Percentiles rank a stretch among this genome's conserved stretches.
Evolutionary conservation across 2,113 vertebrate species (phyloP).

Genomic region (Azemiops feae): DNA sequence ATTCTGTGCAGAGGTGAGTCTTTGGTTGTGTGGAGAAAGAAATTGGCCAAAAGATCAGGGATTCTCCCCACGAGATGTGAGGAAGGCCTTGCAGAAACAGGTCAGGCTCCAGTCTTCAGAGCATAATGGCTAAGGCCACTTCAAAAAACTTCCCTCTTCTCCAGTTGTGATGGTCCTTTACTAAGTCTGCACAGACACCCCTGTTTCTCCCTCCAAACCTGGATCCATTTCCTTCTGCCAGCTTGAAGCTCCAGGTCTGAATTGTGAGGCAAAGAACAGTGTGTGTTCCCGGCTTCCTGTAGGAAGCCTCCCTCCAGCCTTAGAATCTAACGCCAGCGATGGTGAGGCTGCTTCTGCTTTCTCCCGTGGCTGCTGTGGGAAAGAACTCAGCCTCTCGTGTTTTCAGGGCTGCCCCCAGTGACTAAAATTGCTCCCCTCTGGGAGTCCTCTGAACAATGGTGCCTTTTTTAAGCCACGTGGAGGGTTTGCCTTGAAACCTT

Average conservation of each 20-base stretch:
- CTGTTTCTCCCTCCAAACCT: background rate
- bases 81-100: too few relatives aligned
- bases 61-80: background rate
- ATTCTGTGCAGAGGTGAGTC: conserved; percentile 67
- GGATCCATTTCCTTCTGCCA: background rate
- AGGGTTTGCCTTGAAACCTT: background rate
- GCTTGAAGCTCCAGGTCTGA: background rate
- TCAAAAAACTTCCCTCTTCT: too few relatives aligned
- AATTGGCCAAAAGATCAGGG: background rate
- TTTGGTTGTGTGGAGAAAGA: too few relatives aligned
- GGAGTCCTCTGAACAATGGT: background rate
- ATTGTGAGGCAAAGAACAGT: background rate
- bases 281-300: too few relatives aligned
- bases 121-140: background rate
- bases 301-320: background rate
- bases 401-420: background rate
- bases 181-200: background rate
- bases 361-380: background rate
- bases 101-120: background rate
- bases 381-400: background rate
- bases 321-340: background rate
- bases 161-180: background rate
- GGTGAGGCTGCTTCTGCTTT: background rate
- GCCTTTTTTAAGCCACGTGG: background rate
- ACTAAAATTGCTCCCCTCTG: background rate